Conservation (phyloP, 2,797 vertebrate genomes). For the Scyliorhinus canicula region DNA sequence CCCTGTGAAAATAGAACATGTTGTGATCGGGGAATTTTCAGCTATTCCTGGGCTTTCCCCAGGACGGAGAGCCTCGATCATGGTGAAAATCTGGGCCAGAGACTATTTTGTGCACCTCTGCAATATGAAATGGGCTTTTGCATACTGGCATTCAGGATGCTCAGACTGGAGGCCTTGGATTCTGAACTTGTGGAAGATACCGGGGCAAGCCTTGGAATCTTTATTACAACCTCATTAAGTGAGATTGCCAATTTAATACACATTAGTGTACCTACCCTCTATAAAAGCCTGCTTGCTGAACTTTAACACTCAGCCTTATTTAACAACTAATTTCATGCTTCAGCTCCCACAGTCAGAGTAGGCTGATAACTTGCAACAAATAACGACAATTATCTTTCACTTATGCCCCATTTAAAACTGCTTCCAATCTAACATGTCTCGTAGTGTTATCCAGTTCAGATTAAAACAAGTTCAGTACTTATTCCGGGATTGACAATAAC, state of each 20-base stretch:
- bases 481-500: background rate
- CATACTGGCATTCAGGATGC: background rate
- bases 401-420: background rate
- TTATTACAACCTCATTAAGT: background rate
- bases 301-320: background rate
- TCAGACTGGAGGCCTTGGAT: background rate
- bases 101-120: background rate
- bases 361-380: background rate
- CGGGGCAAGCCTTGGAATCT: background rate
- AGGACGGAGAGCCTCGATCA: background rate
- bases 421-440: background rate
- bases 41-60: too few relatives aligned
- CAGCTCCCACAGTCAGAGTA: background rate
- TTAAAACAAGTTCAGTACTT: background rate
- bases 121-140: background rate
- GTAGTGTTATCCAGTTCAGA: background rate
- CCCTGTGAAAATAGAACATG: too few relatives aligned
- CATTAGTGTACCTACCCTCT: background rate
- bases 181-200: background rate
- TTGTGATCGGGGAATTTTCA: background rate
- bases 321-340: conserved; percentile 1
- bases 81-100: background rate
- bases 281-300: background rate
- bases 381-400: background rate
- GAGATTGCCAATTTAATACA: background rate